Base-by-base conservation (phyloP, 2,113 vertebrate species). In the Axis porcinus region DNA sequence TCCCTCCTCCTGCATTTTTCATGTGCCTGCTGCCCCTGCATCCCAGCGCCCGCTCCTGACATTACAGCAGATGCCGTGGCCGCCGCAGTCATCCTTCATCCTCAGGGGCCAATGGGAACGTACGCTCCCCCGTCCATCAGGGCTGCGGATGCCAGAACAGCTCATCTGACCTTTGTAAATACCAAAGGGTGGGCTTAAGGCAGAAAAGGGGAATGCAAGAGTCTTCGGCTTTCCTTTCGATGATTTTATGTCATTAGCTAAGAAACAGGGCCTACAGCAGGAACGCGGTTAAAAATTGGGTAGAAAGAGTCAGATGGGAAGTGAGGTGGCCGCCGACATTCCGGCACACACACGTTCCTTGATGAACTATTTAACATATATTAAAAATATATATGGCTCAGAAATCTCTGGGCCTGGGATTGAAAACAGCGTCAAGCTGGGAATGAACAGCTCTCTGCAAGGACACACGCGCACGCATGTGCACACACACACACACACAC, bases 121-220 rank as follows among this genome's bases (percentile, higher is more conserved):
- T 50, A 79, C 92, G 76, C 21, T 87, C 97, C 93, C 97, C 91
- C 78, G 96, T 84, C 58, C 87, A 92, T 97, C 97, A 98, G 67
- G 93, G 93, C 95, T 16, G 2, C 1, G n/a, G 36, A 89, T 96
- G 94, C 94, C 6, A 7, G 94, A 94, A 96, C 84, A 95, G 96
- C 97, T 89, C 8, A 90, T 97, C 97, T 95, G 96, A 95, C 50
- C 76, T 94, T 89, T 96, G 89, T 91, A 97, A 97, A 98, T 52
- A 81, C 84, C 97, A 97, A 95, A 91, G 6, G 60, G 30, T 97
- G 91, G 82, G 95, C 96, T 98, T 93, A 97, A 98, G 98, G 57
- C 85, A 85, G 86, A 90, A 3, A 93, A 98, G 15, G 7, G 97
- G 89, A 95, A 84, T 52, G 54, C 30, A 86, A 40, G n/a, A n/a